Base-by-base conservation (phyloP, 2,888 invertebrate species). In the Pherbina coryleti region DNA sequence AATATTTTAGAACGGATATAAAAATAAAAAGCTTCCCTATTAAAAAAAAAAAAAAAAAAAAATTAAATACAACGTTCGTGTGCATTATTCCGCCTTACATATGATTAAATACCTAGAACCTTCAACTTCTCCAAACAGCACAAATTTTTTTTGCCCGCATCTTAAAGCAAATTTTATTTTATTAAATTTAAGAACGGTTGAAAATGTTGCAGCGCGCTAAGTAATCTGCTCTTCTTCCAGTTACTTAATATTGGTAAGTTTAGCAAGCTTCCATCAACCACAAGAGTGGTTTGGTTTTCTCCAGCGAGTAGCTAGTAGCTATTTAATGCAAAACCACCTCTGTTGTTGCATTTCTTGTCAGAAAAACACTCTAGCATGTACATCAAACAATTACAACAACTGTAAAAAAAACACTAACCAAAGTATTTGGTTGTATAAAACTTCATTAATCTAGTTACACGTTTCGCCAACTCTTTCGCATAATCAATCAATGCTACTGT, bases 381-480 rank as follows among this genome's bases (percentile, higher is more conserved):
- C 19, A 11, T 25, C 3, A 28, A 60, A 22, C 25, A 60, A 22
- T 28, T 25, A 25, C 64, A 25, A 64, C 28, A 64, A n/a, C 17
- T 31, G 34, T 8, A 34, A 60, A 34, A 31, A 31, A 64, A 64
- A 31, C 28, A 22, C 14, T 34, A 4, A 49, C 22, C 49, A 69
- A 2, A 28, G 28, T 49, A 3, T 34, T n/a, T 5, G 31, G n/a
- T 17, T 72, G 44, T 44, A 72, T 60, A 82, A 82, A 84, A 85
- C 86, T 85, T 87, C 87, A 85, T 85, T 87, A 87, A 85, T 85
- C 87, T 86, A 86, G 84, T 87, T 86, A 87, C 83, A 86, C 87
- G 86, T 84, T 86, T 83, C 82, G 80, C 79, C 82, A 83, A 84
- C 84, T 83, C 85, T 84, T 83, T 85, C 82, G 84, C 86, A 87